phyloP scores from a whole-genome alignment of 2,113 vertebrate genomes.

The Otus sunia region DNA sequence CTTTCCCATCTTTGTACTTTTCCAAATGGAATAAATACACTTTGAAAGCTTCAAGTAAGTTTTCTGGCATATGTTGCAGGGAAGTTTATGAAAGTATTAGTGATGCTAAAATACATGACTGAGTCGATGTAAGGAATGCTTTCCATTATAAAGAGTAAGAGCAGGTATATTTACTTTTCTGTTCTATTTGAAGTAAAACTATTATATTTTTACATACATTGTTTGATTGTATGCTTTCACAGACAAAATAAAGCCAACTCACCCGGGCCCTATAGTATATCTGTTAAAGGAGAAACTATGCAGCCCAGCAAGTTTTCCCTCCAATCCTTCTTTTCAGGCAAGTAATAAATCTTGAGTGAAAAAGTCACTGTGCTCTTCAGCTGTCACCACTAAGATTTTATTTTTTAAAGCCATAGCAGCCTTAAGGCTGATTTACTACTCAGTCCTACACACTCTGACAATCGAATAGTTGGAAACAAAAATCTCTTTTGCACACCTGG shows the following conservation, averaged over 20 bases:
- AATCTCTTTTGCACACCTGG: constrained; percentile 69
- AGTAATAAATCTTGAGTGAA: constrained; percentile 73
- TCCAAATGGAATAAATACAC: neutral
- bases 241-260: constrained; percentile 47
- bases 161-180: neutral
- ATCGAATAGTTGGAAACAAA: constrained; percentile 61
- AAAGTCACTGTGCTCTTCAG: constrained; percentile 73
- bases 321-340: constrained; percentile 59
- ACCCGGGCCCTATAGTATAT: neutral
- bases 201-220: neutral
- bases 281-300: constrained; percentile 69
- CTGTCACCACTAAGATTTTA: constrained; percentile 67
- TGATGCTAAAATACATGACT: neutral
- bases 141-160: neutral
- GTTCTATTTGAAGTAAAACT: neutral
- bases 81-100: neutral
- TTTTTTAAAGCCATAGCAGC: constrained; percentile 55
- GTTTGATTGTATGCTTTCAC: constrained; percentile 9
- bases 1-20: neutral
- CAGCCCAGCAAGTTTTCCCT: constrained; percentile 62
- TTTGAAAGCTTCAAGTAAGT: neutral
- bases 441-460: constrained; percentile 61
- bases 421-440: constrained; percentile 76
- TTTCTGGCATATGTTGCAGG: neutral
- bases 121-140: neutral